Evolutionary conservation across 2,113 vertebrate genomes (phyloP), one percentile per base, ranked within the genome.

Genomic region (Semnornis frantzii): DNA sequence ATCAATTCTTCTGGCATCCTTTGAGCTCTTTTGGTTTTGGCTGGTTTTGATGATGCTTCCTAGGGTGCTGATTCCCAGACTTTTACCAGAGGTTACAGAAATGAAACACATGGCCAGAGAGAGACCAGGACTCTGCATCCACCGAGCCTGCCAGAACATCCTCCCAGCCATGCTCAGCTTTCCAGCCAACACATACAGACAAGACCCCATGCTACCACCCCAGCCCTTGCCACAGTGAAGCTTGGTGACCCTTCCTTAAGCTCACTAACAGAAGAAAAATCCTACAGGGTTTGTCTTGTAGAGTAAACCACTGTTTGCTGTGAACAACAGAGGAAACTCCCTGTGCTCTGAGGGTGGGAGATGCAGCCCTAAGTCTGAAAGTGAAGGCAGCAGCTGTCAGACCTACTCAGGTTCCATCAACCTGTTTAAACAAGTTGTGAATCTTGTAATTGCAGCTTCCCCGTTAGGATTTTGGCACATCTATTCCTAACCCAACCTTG

Each of bases 401-500:
- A 68, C 19, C 85, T 48, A 55, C 55, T 69, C 88, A 69, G 44
- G 30, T 94, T 82, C 76, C 89, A 77, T 74, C 82, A 74, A 48
- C 69, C 69, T 85, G 82, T 81, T 71, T 58, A 92, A 94, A 96
- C 91, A 90, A 72, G 62, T 44, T 86, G 82, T 69, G 85, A 87
- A 78, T 72, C 91, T 82, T 6, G 12, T 69, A 85, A 90, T 87
- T 54, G 65, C 93, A 85, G 54, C 55, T n/a, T 87, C 27, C 65
- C 79, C 83, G 69, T 78, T 28, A 75, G 95, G 96, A 94, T 94
- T 92, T 85, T 90, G 85, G 87, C 65, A 62, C 18, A 33, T 46
- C 85, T 77, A 3, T 68, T 91, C 81, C 84, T 76, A 85, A 76
- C 68, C 57, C 72, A 85, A 44, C 27, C 79, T 76, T 82, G 62